phyloP scores from a whole-genome alignment of 2,113 vertebrate genomes.

The Solea solea region DNA sequence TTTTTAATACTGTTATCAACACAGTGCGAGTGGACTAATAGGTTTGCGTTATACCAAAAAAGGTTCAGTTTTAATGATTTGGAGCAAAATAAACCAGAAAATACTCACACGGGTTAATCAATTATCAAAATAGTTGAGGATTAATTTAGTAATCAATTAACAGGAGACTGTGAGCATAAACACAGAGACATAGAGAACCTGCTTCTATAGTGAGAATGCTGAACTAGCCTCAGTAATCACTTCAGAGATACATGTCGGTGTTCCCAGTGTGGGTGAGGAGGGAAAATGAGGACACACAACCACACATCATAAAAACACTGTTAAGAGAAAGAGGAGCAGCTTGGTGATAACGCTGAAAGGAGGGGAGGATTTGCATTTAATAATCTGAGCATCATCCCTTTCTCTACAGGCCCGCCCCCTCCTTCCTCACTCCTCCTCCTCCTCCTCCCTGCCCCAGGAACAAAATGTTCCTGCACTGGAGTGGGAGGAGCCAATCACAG shows the following conservation, averaged over 20 bases:
- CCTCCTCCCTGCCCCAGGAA: constrained; percentile 54
- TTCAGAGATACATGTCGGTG: not conserved
- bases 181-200: no score
- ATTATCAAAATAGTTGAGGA: no score
- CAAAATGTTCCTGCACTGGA: constrained; percentile 81
- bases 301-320: not conserved
- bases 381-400: constrained; percentile 64
- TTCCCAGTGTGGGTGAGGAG: no score
- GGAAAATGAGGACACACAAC: not conserved
- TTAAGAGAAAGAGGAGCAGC: no score
- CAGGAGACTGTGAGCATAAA: not conserved
- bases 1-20: no score
- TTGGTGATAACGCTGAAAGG: constrained; percentile 1
- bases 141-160: no score
- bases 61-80: no score
- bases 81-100: no score
- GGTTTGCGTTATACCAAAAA: no score
- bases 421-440: constrained; percentile 39
- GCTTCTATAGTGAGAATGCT: not conserved
- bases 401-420: constrained; percentile 31
- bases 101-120: no score
- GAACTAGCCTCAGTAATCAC: not conserved
- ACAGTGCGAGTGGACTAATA: no score
- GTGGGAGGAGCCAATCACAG: constrained; percentile 80
- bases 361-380: constrained; percentile 31